Conservation (phyloP, 1,140 invertebrate genomes). For the Drosophila pruinosa region DNA sequence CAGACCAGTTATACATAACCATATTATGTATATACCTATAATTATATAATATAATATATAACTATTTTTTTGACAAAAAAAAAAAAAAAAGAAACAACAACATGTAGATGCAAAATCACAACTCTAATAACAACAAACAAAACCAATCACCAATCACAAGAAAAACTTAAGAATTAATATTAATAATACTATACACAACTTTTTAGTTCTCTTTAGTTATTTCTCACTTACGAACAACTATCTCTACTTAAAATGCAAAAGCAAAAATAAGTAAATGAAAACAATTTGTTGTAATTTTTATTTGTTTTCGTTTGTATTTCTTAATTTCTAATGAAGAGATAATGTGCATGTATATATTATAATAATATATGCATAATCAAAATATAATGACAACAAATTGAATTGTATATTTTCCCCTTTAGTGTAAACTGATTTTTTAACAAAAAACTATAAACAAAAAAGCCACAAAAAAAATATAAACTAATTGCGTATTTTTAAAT, state of each 20-base stretch:
- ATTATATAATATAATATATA: conserved; percentile 31
- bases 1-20: conserved; percentile 40
- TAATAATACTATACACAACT: conserved; percentile 20
- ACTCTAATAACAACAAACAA: conserved; percentile 26
- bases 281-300: conserved; percentile 55
- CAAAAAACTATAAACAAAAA: conserved; percentile 29
- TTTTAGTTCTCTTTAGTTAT: conserved; percentile 25
- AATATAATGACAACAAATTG: conserved; percentile 43
- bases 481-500: conserved; percentile 42
- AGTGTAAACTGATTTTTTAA: conserved; percentile 36
- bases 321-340: conserved; percentile 2
- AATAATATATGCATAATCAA: conserved; percentile 25
- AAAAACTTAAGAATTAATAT: conserved; percentile 22
- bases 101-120: conserved; percentile 29
- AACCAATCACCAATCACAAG: conserved; percentile 23
- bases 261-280: not conserved
- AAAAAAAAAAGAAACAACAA: conserved; percentile 44
- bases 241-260: conserved; percentile 33
- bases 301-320: conserved; percentile 16
- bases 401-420: conserved; percentile 57
- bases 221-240: conserved; percentile 20
- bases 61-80: conserved; percentile 36
- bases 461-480: conserved; percentile 13
- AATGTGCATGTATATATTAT: conserved; percentile 33
- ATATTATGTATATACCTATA: conserved; percentile 40